These are phyloP conservation scores for Mirounga angustirostris DNA, from an alignment of 2,113 vertebrate species.

Conservation along the genomic window DNA sequence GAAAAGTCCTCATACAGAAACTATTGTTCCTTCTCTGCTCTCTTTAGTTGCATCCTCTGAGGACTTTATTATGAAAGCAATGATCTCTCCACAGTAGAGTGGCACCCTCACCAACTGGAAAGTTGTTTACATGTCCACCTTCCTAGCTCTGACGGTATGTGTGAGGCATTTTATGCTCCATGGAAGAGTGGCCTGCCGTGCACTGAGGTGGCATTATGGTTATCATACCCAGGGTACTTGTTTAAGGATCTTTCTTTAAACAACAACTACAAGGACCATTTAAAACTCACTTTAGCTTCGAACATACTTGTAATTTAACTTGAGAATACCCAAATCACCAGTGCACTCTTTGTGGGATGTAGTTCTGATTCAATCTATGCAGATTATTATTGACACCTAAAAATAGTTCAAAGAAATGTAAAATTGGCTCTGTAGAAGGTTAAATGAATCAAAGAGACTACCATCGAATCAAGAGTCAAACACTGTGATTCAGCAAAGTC, in stretches of 20 bases:
- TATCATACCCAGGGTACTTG: conserved; percentile 25
- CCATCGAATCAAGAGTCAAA: not conserved
- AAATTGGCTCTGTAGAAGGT: not conserved
- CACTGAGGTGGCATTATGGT: not conserved
- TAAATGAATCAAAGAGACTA: not conserved
- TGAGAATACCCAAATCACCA: not conserved
- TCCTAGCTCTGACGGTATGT: not conserved
- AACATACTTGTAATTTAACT: conserved; percentile 29
- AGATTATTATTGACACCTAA: not conserved
- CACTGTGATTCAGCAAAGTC: not conserved
- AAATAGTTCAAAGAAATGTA: not conserved
- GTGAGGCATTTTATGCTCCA: not conserved
- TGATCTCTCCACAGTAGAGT: not conserved
- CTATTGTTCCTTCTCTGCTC: not conserved
- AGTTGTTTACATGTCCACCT: not conserved
- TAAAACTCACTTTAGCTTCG: conserved; percentile 22
- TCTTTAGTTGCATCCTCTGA: not conserved
- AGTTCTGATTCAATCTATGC: not conserved
- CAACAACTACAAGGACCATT: conserved; percentile 41
- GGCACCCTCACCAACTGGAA: not conserved
- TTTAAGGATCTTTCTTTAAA: conserved; percentile 62
- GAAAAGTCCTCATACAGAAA: not conserved
- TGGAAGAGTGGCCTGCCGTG: not conserved
- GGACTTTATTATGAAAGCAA: not conserved
- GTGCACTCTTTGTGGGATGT: not conserved